Base-by-base conservation (phyloP, 2,888 invertebrate genomes). In the Eumacrocentrus americanus region DNA sequence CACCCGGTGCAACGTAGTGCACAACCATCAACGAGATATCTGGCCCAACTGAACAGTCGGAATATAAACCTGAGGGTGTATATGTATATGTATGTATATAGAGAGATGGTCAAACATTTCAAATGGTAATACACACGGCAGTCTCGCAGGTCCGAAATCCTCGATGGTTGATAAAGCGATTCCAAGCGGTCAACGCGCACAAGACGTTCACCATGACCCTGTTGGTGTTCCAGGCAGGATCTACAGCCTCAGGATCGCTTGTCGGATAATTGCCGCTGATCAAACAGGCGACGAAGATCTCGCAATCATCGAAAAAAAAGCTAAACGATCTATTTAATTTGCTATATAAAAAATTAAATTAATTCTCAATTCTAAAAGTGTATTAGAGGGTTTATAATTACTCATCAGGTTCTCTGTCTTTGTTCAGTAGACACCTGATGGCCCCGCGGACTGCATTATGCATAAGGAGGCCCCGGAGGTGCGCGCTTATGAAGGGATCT, bases 401-500 rank as follows among this genome's bases (percentile, higher is more conserved):
- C 56, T 56, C 47, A 12, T 52, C 47, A 20, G 29, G 29, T 48
- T 40, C 20, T 42, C 51, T 55, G 47, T 25, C 57, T 55, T 18
- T 20, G 7, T 11, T 52, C 56, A 58, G 52, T 55, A 62, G 61
- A 66, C 66, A 64, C 64, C 62, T 63, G 64, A 60, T 46, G 16
- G 46, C 53, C 53, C 18, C 42, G 56, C 50, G 20, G 60, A 50
- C 38, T 70, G 70, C 74, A 77, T 78, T 78, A 77, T 78, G 78
- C 77, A 78, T 78, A 74, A 72, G 70, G 66, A 54, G 55, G 22
- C 53, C 44, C 42, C 29, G 50, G 58, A 64, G 65, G 62, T 67
- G 69, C 65, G 65, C 70, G 72, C 75, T 76, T 79, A 78, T 79
- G 78, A 79, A 78, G 74, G 77, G 77, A 79, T 79, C 78, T 79